phyloP scores from a whole-genome alignment of 1,140 invertebrate species.

The Drosophila chauvacae region DNA sequence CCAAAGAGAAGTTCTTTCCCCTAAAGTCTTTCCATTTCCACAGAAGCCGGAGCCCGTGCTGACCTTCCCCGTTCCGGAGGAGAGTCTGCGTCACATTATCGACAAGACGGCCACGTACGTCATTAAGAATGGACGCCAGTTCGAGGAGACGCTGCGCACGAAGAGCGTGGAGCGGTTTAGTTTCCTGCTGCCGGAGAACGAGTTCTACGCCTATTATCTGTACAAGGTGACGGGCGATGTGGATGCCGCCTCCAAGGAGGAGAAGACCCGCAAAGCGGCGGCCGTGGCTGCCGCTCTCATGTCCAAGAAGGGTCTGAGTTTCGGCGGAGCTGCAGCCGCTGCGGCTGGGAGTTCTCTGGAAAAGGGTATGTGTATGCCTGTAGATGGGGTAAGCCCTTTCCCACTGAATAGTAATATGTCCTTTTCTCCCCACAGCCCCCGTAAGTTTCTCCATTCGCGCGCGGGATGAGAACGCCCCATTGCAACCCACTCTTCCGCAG shows the following conservation, averaged over 20 bases:
- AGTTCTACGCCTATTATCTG: slow-evolving; percentile 91
- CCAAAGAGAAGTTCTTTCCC: background rate
- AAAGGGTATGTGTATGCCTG: slow-evolving; percentile 21
- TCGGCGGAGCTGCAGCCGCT: slow-evolving; percentile 24
- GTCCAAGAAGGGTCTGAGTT: slow-evolving; percentile 73
- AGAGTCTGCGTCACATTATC: slow-evolving; percentile 93
- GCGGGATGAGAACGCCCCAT: slow-evolving; percentile 89
- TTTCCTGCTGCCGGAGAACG: slow-evolving; percentile 90
- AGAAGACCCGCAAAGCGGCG: slow-evolving; percentile 68
- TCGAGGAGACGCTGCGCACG: slow-evolving; percentile 94
- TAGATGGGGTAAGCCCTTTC: no score
- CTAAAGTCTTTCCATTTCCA: background rate
- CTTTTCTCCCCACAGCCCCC: slow-evolving; percentile 85
- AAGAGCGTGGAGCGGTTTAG: slow-evolving; percentile 94
- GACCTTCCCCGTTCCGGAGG: slow-evolving; percentile 88
- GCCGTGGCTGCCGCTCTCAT: slow-evolving; percentile 71
- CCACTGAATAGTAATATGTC: background rate
- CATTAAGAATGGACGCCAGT: slow-evolving; percentile 96
- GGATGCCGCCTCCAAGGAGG: slow-evolving; percentile 79
- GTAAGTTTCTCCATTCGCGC: slow-evolving; percentile 94
- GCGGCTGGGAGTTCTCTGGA: slow-evolving; percentile 22
- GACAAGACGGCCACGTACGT: slow-evolving; percentile 98
- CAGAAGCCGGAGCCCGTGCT: slow-evolving; percentile 66
- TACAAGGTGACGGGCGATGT: slow-evolving; percentile 85
- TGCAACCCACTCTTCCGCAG: slow-evolving; percentile 90